phyloP scores from a whole-genome alignment of 2,113 vertebrate species.

The Hypocryptadius cinnamomeus region DNA sequence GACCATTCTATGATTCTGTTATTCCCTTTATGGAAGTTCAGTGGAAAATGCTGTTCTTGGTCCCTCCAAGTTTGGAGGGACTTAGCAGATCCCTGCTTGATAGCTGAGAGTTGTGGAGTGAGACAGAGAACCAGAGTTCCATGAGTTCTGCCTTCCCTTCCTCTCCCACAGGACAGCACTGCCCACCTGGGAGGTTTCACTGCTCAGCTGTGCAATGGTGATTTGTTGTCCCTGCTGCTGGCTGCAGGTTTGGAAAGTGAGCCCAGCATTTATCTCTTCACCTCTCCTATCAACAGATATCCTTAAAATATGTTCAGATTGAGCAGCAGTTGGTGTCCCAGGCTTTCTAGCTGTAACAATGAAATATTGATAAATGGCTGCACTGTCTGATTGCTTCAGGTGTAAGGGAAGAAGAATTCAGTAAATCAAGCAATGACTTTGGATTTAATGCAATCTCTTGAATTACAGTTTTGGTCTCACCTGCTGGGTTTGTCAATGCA shows the following conservation, averaged over 20 bases:
- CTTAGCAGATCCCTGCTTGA: not conserved
- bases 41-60: not conserved
- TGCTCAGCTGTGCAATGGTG: not conserved
- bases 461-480: not conserved
- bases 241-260: not conserved
- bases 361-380: slow-evolving; percentile 6
- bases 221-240: not conserved
- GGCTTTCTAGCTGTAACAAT: not conserved
- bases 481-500: not conserved
- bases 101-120: not conserved
- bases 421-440: not conserved
- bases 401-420: not conserved
- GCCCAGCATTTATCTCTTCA: not conserved
- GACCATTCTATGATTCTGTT: not conserved
- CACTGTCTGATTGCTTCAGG: not conserved
- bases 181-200: not conserved
- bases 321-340: not conserved
- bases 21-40: not conserved
- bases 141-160: not conserved
- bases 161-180: fast-evolving
- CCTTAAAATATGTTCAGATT: not conserved
- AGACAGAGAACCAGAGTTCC: not conserved
- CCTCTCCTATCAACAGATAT: not conserved
- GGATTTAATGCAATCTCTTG: not conserved
- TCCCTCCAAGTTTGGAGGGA: not conserved